Evolutionary conservation across 2,888 invertebrate species (phyloP).

Genomic region (Petrophora chlorosata): DNA sequence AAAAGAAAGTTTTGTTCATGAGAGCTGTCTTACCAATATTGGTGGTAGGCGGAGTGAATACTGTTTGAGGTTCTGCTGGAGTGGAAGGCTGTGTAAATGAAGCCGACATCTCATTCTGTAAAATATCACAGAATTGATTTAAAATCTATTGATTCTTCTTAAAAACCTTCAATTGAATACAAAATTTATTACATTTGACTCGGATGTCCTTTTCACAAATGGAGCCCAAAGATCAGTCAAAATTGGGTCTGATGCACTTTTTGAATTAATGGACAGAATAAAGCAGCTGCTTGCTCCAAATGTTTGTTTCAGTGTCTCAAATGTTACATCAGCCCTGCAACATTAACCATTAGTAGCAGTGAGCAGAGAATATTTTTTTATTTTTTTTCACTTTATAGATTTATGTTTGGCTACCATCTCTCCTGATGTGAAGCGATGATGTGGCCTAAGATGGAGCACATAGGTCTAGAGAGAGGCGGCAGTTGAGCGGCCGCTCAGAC

Average conservation of each 20-base stretch:
- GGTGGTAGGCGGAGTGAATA: conserved; percentile 39
- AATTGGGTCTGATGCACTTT: conserved; percentile 82
- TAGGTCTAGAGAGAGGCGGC: too few relatives aligned
- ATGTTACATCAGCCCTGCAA: conserved; percentile 91
- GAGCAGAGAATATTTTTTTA: neutral
- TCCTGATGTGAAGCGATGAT: too few relatives aligned
- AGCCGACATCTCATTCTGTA: conserved; percentile 61
- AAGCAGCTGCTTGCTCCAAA: conserved; percentile 96
- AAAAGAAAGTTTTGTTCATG: too few relatives aligned
- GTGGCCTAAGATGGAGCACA: too few relatives aligned
- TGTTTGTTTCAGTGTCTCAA: conserved; percentile 92
- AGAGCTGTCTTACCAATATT: conserved; percentile 50
- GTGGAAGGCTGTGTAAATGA: conserved; percentile 51
- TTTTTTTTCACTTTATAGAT: too few relatives aligned
- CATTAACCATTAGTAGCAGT: neutral
- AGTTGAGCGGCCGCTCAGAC: too few relatives aligned
- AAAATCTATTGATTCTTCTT: neutral
- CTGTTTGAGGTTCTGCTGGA: conserved; percentile 57
- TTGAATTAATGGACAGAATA: conserved; percentile 94
- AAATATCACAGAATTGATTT: conserved; percentile 17
- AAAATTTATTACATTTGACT: conserved; percentile 63
- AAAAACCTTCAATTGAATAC: too few relatives aligned
- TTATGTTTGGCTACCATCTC: too few relatives aligned
- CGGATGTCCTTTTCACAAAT: conserved; percentile 86
- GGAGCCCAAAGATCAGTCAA: conserved; percentile 94